phyloP scores from a whole-genome alignment of 2,113 vertebrate species.

The Dolichallabes microphthalmus region DNA sequence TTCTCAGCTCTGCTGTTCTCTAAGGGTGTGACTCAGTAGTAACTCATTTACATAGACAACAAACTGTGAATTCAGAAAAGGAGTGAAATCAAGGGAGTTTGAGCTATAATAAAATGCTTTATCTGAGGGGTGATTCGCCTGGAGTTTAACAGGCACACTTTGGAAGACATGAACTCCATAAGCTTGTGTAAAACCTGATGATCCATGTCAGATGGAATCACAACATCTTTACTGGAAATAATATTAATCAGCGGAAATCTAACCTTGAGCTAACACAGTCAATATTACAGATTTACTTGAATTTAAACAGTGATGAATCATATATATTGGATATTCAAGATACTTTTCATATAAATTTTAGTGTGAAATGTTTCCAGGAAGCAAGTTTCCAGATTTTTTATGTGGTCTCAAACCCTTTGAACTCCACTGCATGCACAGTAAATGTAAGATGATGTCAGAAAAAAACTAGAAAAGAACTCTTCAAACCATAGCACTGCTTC shows the following conservation, averaged over 20 bases:
- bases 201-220: not conserved
- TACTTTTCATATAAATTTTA: not conserved
- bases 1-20: too few species aligned
- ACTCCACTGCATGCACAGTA: not conserved
- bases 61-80: too few species aligned
- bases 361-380: not conserved
- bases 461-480: not conserved
- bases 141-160: not conserved
- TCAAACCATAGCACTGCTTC: not conserved
- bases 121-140: not conserved
- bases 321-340: too few species aligned
- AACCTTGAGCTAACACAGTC: too few species aligned
- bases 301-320: not conserved
- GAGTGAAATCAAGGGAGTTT: too few species aligned
- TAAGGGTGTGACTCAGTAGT: too few species aligned
- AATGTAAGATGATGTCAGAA: slow-evolving; percentile 20
- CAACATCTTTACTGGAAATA: not conserved
- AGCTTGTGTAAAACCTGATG: not conserved
- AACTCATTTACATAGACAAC: too few species aligned
- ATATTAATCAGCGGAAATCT: not conserved
- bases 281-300: not conserved
- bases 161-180: not conserved
- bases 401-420: not conserved
- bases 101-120: too few species aligned
- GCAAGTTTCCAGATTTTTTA: not conserved